phyloP scores from a whole-genome alignment of 2,797 vertebrate genomes.

The Argya squamiceps region DNA sequence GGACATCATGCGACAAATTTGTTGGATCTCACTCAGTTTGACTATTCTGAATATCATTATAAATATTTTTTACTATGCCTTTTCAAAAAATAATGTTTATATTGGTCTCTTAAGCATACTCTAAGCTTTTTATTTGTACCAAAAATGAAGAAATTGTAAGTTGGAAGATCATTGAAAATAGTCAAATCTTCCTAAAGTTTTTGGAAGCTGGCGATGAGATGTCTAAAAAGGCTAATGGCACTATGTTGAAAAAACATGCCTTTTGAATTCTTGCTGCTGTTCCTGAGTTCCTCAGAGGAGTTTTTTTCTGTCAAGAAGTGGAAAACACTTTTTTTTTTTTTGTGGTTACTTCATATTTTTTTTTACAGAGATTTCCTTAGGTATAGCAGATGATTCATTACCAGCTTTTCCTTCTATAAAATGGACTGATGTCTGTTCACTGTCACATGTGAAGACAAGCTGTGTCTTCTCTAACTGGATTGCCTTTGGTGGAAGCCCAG shows the following conservation, averaged over 20 bases:
- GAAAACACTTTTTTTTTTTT: neutral
- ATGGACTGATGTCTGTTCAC: slow-evolving; percentile 19
- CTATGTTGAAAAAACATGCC: neutral
- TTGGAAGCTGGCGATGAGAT: neutral
- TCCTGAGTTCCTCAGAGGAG: neutral
- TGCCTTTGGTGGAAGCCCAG: slow-evolving; percentile 44
- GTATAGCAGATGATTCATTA: neutral
- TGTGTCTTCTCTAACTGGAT: neutral
- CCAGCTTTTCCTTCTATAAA: neutral
- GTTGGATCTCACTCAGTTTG: neutral
- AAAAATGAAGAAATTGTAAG: neutral
- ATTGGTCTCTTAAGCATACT: neutral
- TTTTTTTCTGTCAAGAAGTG: neutral
- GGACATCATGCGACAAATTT: neutral
- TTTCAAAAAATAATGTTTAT: neutral
- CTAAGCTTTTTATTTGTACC: neutral
- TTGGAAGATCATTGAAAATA: neutral
- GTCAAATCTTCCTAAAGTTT: neutral
- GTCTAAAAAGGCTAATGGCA: neutral
- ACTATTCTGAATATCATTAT: neutral
- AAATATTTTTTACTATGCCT: neutral
- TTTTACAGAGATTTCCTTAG: slow-evolving; percentile 19
- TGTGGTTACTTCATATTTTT: neutral
- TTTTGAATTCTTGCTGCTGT: neutral
- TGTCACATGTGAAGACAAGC: neutral